These are phyloP conservation scores for Lithophane semibrunnea DNA, from an alignment of 2,888 invertebrate genomes.

Conservation along the genomic window DNA sequence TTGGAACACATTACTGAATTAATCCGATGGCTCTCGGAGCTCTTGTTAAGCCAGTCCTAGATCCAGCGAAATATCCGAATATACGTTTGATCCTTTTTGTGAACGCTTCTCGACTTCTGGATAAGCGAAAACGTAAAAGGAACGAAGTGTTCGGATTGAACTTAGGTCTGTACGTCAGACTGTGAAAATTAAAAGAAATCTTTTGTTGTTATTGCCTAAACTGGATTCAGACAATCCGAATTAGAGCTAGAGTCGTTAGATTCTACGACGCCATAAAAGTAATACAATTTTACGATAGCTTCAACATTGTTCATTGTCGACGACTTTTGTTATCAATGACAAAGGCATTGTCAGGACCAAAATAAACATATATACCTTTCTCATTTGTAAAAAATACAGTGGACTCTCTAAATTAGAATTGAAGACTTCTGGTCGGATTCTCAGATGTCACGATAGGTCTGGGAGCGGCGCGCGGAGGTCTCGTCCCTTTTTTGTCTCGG, in stretches of 20 bases:
- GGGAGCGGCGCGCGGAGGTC: constrained; percentile 26
- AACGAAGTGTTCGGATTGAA: constrained; percentile 20
- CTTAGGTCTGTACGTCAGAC: not conserved
- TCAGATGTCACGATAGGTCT: constrained; percentile 50
- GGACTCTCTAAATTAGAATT: constrained; percentile 42
- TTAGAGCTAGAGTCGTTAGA: constrained; percentile 28
- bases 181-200: constrained; percentile 2
- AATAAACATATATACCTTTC: constrained; percentile 35
- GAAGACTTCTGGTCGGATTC: constrained; percentile 32
- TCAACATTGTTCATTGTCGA: constrained; percentile 7
- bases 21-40: constrained; percentile 28
- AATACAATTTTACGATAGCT: constrained; percentile 33
- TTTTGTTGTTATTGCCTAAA: constrained; percentile 18
- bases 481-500: constrained; percentile 59
- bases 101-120: constrained; percentile 24
- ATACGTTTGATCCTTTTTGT: constrained; percentile 27
- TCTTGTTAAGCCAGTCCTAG: constrained; percentile 17
- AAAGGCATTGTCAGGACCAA: constrained; percentile 13
- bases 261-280: constrained; percentile 32
- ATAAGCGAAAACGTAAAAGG: constrained; percentile 31
- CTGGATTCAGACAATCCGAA: constrained; percentile 18
- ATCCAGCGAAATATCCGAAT: constrained; percentile 29
- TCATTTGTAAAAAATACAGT: constrained; percentile 40
- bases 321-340: constrained; percentile 24
- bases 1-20: constrained; percentile 26